Conservation (phyloP, 2,797 vertebrate genomes). For the Gymnoscopelus braueri region DNA sequence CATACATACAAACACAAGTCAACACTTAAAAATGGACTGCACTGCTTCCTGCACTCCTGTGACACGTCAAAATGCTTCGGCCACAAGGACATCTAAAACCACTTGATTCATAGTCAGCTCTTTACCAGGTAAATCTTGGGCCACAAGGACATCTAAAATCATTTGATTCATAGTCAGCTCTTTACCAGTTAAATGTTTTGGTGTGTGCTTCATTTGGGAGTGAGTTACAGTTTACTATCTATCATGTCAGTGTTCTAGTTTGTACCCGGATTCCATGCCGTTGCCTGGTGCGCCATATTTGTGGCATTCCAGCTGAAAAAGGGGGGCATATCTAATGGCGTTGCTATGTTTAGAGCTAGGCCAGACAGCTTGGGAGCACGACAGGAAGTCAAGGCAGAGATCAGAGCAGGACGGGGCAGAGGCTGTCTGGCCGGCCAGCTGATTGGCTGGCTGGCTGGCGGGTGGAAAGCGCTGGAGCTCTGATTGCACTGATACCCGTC, state of each 20-base stretch:
- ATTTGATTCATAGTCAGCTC: neutral
- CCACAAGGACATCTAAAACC: too few species aligned
- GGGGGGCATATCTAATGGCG: slow-evolving; percentile 34
- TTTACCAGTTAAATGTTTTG: neutral
- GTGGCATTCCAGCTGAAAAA: slow-evolving; percentile 29
- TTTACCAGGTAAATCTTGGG: neutral
- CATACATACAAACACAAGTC: neutral
- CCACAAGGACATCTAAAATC: too few species aligned
- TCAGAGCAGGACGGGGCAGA: neutral
- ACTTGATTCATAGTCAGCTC: neutral
- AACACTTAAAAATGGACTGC: neutral
- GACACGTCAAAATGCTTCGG: too few species aligned
- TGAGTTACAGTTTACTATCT: neutral
- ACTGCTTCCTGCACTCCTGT: neutral
- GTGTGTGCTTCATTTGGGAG: neutral
- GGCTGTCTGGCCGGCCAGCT: neutral
- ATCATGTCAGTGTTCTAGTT: slow-evolving; percentile 2
- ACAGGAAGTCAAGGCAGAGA: slow-evolving; percentile 24
- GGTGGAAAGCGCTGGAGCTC: neutral
- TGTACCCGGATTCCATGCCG: neutral
- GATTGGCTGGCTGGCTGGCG: slow-evolving; percentile 1
- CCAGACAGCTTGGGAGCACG: slow-evolving; percentile 30
- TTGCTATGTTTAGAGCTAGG: slow-evolving; percentile 46
- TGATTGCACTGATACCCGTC: slow-evolving; percentile 3
- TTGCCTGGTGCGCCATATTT: slow-evolving; percentile 24